Evolutionary conservation across 2,113 vertebrate species (phyloP), one percentile per base, ranked within the genome.

Genomic region (Osmerus mordax): DNA sequence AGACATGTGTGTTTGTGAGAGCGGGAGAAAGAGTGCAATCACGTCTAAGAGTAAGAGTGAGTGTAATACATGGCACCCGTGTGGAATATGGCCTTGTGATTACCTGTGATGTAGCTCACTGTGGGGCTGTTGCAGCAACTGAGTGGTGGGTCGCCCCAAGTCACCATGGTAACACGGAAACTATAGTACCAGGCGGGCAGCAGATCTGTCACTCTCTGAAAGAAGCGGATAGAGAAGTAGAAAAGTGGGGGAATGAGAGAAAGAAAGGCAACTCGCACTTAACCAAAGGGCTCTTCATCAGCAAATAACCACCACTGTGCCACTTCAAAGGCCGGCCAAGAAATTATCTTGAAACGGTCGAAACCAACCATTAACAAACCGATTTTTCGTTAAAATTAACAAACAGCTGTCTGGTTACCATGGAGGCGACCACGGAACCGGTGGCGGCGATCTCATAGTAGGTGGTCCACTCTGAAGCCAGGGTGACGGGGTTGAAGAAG

Each of bases 391-490:
- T 47, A 0, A 11, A 11, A 47, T 47, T 4, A 11, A 7, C 41
- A 47, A 47, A 47, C 41, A 47, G 9, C 41, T 47, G 41, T 12
- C 41, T 12, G 41, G 54, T 94, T 95, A 98, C 96, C 95, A 98
- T 94, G 0, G 96, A 97, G 1, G 96, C 93, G 36, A 95, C 95
- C 82, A 96, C 76, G 1, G 97, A 96, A 59, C 95, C 73, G 0
- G 94, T 97, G 0, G 95, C 96, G 14, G 96, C 94, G 62, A 99
- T 97, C 90, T 99, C 96, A 2, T 98, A 98, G 91, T 97, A 98
- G 4, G 96, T 98, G 23, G 91, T 99, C 97, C 97, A 99, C 87
- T 97, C 96, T 0, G 97, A 96, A 0, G 92, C 92, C 88, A 96
- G 93, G 0, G 93, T 95, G 15, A 91, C 85, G 0, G 97, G 96